A percentile compares a stretch with the other conserved stretches of the same genome.
phyloP scores from a whole-genome alignment of 2,888 invertebrate species.

The Scaptomyza flava region DNA sequence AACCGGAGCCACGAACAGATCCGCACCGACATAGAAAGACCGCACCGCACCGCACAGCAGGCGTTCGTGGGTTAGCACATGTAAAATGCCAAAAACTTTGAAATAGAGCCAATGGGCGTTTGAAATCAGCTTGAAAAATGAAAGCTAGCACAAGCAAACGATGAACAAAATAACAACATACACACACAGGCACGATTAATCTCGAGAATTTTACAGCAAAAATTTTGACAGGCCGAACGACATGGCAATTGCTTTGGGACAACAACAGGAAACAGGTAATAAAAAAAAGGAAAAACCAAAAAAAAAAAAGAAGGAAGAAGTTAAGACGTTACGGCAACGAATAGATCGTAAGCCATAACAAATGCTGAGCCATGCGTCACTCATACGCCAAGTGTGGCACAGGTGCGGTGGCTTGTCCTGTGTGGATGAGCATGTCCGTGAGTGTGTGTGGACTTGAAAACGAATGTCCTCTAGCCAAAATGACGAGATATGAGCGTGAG shows the following conservation, averaged over 20 bases:
- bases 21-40: conserved; percentile 11
- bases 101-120: conserved; percentile 67
- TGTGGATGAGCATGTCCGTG: conserved; percentile 26
- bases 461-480: conserved; percentile 66
- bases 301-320: conserved; percentile 12
- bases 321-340: conserved; percentile 18
- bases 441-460: conserved; percentile 46
- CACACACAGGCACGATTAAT: conserved; percentile 33
- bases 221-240: conserved; percentile 68
- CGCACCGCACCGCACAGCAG: conserved; percentile 38
- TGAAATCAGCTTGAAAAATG: conserved; percentile 73
- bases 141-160: conserved; percentile 48
- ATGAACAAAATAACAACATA: conserved; percentile 35
- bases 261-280: conserved; percentile 62
- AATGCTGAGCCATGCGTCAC: conserved; percentile 74
- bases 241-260: conserved; percentile 25
- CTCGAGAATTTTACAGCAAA: conserved; percentile 56
- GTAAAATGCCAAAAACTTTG: conserved; percentile 77
- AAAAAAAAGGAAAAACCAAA: conserved; percentile 40
- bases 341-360: conserved; percentile 62
- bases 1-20: not conserved
- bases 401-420: conserved; percentile 18
- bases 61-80: conserved; percentile 63
- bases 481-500: conserved; percentile 29
- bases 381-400: conserved; percentile 62